A percentile compares a stretch with the other conserved stretches of the same genome.
Conservation (phyloP, 2,797 vertebrate species). For the Catamblyrhynchus diadema region DNA sequence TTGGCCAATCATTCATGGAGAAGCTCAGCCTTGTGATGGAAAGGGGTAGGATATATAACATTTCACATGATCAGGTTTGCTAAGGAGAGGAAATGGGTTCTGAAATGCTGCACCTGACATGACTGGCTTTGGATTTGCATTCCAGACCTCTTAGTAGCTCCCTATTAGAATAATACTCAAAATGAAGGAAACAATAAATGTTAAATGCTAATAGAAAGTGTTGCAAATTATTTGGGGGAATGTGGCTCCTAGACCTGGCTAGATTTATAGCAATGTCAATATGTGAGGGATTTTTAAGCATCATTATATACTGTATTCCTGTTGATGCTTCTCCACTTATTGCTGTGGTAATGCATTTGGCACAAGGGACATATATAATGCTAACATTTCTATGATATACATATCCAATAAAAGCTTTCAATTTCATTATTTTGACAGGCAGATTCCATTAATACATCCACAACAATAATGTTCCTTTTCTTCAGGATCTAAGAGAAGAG, state of each 20-base stretch:
- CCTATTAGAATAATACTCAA: not conserved
- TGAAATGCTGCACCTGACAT: not conserved
- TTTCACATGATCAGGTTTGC: not conserved
- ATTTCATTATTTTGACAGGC: conserved; percentile 58
- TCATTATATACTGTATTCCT: not conserved
- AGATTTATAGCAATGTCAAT: not conserved
- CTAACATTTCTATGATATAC: conserved; percentile 52
- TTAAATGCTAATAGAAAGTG: not conserved
- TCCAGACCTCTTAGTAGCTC: not conserved
- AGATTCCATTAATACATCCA: conserved; percentile 48
- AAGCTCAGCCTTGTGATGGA: not conserved
- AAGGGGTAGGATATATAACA: not conserved
- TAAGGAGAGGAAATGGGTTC: not conserved
- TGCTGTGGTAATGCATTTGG: conserved; percentile 57
- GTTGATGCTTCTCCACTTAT: conserved; percentile 23
- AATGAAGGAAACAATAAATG: not conserved
- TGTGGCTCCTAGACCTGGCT: not conserved
- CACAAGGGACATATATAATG: conserved; percentile 55
- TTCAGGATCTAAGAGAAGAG: not conserved
- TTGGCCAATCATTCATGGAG: not conserved
- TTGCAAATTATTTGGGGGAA: not conserved
- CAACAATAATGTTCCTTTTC: not conserved
- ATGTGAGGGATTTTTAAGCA: conserved; percentile 12
- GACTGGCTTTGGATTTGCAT: not conserved
- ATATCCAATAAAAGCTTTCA: conserved; percentile 40